Conservation (phyloP, 2,888 invertebrate genomes). For the Diadegma fenestrale region DNA sequence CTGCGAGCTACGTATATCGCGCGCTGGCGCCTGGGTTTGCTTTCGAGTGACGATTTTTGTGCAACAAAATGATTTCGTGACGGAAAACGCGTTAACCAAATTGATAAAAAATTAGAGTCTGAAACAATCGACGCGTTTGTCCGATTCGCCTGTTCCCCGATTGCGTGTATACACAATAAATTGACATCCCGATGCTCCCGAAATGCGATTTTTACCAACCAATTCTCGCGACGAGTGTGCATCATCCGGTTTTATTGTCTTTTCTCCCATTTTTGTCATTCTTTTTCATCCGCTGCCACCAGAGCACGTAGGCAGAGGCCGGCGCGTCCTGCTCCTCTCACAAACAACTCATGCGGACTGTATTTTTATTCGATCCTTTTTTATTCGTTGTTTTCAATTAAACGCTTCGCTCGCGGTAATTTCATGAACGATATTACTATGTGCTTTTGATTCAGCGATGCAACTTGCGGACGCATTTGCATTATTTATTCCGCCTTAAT, state of each 20-base stretch:
- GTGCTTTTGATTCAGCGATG: background rate
- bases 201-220: slow-evolving; percentile 33
- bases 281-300: background rate
- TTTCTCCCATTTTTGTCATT: background rate
- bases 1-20: no score
- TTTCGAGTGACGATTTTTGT: background rate
- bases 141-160: background rate
- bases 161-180: slow-evolving; percentile 12
- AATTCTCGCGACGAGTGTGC: slow-evolving; percentile 5
- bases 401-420: slow-evolving; percentile 11
- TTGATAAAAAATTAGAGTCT: background rate
- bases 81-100: slow-evolving; percentile 3
- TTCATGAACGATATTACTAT: background rate
- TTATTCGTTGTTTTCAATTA: slow-evolving; percentile 9
- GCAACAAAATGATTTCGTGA: slow-evolving; percentile 4
- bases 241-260: slow-evolving; percentile 30
- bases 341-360: background rate
- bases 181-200: slow-evolving; percentile 1
- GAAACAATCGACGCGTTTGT: slow-evolving; percentile 1
- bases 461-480: background rate
- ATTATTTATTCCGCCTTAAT: background rate
- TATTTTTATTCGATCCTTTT: slow-evolving; percentile 6
- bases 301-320: no score
- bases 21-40: no score
- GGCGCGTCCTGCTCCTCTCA: no score